Base-by-base conservation (phyloP, 2,113 vertebrate genomes). In the Carassius gibelio region DNA sequence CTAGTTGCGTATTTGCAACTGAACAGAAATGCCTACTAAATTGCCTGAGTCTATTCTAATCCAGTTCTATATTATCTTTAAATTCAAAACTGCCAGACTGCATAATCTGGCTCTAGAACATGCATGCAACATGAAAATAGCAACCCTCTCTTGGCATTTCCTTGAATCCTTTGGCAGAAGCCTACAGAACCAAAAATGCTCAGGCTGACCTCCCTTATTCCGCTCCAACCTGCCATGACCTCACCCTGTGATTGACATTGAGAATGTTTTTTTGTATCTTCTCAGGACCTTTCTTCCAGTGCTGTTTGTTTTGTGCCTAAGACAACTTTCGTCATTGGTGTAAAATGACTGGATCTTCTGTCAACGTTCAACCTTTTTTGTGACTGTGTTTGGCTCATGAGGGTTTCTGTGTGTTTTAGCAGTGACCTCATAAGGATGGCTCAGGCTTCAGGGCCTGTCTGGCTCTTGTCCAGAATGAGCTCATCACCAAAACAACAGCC, bases 381-480 rank as follows among this genome's bases (percentile, higher is more conserved):
- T 71, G 19, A 71, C 5, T 11, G 68, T 10, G 34, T 71, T 71
- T 71, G 36, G 72, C 84, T 76, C 36, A n/a, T 36, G 71, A 45
- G 52, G 57, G 74, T 30, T 23, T 21, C 38, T 84, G 86, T 82
- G 19, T 87, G 78, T 88, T 88, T 34, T 21, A n/a, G 57, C 81
- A 81, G 87, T 91, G 92, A 92, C 88, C 90, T 90, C 89, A 89
- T 83, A 59, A 69, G 86, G 89, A 89, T 84, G 15, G 84, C 87
- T 84, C 83, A 86, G 82, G 77, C 84, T 84, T 88, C 80, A 50
- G 88, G 86, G 69, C 68, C 79, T 90, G 15, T 36, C 87, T 93
- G 92, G 92, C 90, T 8, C 5, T 0, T 3, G 42, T 88, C 93
- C 93, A 94, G 71, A 76, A 90, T 94, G 91, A 94, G 91, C 92